phyloP scores from a whole-genome alignment of 2,888 invertebrate species.

The Thecophora atra region DNA sequence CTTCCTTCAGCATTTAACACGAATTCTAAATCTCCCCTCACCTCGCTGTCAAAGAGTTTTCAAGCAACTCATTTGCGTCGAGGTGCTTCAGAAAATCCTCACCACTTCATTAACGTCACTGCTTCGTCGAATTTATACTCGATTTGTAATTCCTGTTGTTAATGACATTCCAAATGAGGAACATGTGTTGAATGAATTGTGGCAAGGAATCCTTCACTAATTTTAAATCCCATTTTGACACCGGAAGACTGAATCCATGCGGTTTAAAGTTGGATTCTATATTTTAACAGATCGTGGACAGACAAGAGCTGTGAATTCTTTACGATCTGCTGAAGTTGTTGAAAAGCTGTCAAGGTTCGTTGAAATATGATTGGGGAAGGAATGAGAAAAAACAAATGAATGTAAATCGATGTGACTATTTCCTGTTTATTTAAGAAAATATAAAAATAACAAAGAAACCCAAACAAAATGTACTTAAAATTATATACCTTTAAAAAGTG shows the following conservation, averaged over 20 bases:
- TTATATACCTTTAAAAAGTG: too few relatives aligned
- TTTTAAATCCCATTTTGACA: background rate
- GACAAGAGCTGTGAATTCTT: too few relatives aligned
- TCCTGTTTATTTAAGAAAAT: too few relatives aligned
- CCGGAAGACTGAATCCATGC: background rate
- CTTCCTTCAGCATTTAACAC: background rate
- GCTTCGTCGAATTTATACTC: background rate
- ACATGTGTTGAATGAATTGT: conserved; percentile 13
- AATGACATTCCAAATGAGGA: conserved; percentile 25
- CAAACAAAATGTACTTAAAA: too few relatives aligned
- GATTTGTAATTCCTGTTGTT: conserved; percentile 21
- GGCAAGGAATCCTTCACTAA: background rate
- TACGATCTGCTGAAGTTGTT: too few relatives aligned
- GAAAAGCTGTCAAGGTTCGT: too few relatives aligned
- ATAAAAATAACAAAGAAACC: too few relatives aligned
- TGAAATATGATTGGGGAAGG: too few relatives aligned
- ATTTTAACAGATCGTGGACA: too few relatives aligned
- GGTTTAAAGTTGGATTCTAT: background rate
- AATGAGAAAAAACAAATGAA: too few relatives aligned
- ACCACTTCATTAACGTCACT: too few relatives aligned
- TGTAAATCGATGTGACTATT: too few relatives aligned
- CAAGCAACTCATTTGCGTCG: background rate
- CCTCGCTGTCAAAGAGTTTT: background rate
- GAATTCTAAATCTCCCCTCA: background rate
- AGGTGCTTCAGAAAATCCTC: background rate